Conservation (phyloP, 2,113 vertebrate genomes). For the Mobula hypostoma region DNA sequence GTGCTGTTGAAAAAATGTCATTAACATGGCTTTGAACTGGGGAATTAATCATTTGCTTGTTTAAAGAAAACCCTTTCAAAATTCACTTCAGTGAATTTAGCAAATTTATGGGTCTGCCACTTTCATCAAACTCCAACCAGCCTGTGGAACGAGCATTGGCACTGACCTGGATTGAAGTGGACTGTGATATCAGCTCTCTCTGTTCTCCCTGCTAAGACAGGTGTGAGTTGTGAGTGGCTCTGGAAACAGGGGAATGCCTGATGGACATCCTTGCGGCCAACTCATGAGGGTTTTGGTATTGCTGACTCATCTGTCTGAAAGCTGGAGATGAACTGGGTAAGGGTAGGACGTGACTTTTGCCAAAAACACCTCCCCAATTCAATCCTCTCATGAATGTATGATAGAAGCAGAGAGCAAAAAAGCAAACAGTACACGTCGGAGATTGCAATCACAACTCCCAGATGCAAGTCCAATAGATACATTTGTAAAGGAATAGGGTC, state of each 20-base stretch:
- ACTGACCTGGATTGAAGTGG: neutral
- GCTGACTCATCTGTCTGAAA: neutral
- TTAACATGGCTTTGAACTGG: slow-evolving; percentile 13
- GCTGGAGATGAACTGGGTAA: neutral
- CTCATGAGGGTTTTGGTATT: neutral
- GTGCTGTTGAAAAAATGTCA: neutral
- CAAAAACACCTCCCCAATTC: neutral
- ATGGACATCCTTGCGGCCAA: neutral
- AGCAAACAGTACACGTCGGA: neutral
- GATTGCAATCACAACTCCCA: neutral
- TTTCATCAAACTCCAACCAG: neutral
- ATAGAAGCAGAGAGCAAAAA: neutral
- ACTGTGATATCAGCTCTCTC: neutral
- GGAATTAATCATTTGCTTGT: slow-evolving; percentile 12
- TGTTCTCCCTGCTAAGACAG: neutral
- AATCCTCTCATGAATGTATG: neutral
- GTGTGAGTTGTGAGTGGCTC: neutral
- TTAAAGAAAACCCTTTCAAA: slow-evolving; percentile 4
- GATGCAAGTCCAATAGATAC: neutral
- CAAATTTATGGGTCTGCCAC: slow-evolving; percentile 7
- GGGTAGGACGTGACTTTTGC: neutral
- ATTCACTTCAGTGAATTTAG: neutral
- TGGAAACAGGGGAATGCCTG: too few species aligned
- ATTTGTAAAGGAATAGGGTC: neutral
- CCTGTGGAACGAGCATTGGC: neutral